Base-by-base conservation (phyloP, 2,797 vertebrate genomes). In the Cynodonichthys magdalenae region DNA sequence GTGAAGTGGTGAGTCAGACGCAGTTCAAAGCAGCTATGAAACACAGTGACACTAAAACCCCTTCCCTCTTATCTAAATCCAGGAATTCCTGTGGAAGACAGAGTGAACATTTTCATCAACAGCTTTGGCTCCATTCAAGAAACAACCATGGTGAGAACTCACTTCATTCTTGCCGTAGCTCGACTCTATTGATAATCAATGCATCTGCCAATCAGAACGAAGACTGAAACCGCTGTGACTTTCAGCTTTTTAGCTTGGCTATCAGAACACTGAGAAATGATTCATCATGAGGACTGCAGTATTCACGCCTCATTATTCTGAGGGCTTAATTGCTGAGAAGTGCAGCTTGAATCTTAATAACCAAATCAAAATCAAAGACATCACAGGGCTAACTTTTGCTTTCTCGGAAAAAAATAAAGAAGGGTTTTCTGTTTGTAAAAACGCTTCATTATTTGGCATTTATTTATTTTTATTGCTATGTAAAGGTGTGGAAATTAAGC, bases 21-120 rank as follows among this genome's bases (percentile, higher is more conserved):
- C 8, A 9, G n/a, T 18, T n/a, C 20, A 51, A 60, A 56, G 9
- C 6, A 28, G 27, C 46, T 53, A 31, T 55, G 5, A 42, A 57
- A 58, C 41, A 53, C 41, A 50, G 0, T 11, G 1, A 18, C 15
- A 17, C 20, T 3, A 34, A 51, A 51, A 27, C 18, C 6, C 31
- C 6, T 19, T 71, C 20, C 49, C 29, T 34, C 72, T 12, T 69
- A 10, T 68, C 56, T 59, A 4, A 68, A 72, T 71, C 15, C 66
- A 99, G 98, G 96, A 53, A 96, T 97, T 82, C 98, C 98, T 55
- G 97, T 99, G 6, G 97, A 99, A 82, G 97, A 98, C 76, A 93
- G 95, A 74, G 96, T 99, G 74, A 99, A 99, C 83, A 99, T 99
- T 88, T 99, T 99, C 91, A 99, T 99, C 92, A 99, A 99, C 93